Evolutionary conservation across 2,113 vertebrate species (phyloP).

Genomic region (Myiopsitta monachus): DNA sequence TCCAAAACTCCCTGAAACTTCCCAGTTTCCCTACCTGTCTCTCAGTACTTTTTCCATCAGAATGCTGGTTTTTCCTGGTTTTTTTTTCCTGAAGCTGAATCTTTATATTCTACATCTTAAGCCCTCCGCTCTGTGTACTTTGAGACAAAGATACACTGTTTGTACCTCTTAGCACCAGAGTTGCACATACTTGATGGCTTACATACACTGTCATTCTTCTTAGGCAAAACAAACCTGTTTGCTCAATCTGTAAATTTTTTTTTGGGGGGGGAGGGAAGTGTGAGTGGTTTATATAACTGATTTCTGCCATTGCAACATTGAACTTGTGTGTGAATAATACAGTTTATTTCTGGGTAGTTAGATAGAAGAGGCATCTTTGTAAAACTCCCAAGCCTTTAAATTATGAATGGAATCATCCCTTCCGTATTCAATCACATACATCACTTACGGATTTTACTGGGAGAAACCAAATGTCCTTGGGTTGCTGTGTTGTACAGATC

Average conservation of each 20-base stretch:
- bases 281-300: neutral
- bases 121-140: neutral
- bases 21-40: neutral
- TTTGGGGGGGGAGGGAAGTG: neutral
- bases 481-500: neutral
- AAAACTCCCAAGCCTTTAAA: neutral
- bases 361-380: neutral
- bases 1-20: neutral
- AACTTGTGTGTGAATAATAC: neutral
- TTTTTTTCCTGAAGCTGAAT: neutral
- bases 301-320: neutral
- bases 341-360: neutral
- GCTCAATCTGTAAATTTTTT: neutral
- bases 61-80: neutral
- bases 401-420: neutral
- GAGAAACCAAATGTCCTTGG: neutral
- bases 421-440: neutral
- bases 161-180: neutral
- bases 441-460: neutral
- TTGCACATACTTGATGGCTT: neutral
- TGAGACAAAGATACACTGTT: neutral
- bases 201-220: neutral
- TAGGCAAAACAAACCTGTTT: neutral
- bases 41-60: neutral
- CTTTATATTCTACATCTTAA: neutral